Conservation (phyloP, 2,888 invertebrate genomes). For the Sialis lutaria region DNA sequence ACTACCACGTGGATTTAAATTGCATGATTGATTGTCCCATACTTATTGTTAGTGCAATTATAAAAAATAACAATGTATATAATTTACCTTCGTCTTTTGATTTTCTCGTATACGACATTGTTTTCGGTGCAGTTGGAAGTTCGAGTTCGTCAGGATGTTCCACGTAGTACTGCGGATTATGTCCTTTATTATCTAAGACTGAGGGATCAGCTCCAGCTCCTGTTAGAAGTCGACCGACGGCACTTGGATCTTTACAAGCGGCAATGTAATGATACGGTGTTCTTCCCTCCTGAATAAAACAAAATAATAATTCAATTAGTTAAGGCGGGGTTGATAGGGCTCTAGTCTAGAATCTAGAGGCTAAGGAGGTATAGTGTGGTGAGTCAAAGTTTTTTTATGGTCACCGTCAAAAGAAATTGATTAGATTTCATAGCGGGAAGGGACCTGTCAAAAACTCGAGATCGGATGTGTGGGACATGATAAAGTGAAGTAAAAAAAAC, state of each 20-base stretch:
- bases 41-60: background rate
- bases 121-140: slow-evolving; percentile 25
- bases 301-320: too few relatives aligned
- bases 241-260: slow-evolving; percentile 36
- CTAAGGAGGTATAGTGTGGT: too few relatives aligned
- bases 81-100: slow-evolving; percentile 18
- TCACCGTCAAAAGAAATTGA: too few relatives aligned
- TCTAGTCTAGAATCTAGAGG: too few relatives aligned
- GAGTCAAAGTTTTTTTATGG: too few relatives aligned
- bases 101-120: background rate
- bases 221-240: slow-evolving; percentile 39
- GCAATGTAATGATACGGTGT: slow-evolving; percentile 51
- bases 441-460: too few relatives aligned
- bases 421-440: too few relatives aligned
- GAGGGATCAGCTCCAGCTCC: slow-evolving; percentile 44
- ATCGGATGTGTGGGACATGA: too few relatives aligned
- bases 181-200: slow-evolving; percentile 36
- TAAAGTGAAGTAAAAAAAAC: too few relatives aligned
- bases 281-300: slow-evolving; percentile 36
- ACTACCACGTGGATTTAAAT: too few relatives aligned
- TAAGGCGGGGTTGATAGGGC: too few relatives aligned
- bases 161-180: slow-evolving; percentile 37
- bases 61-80: background rate
- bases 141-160: slow-evolving; percentile 33
- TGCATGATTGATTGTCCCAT: background rate